These are phyloP conservation scores for Sebastes fasciatus DNA, from an alignment of 2,113 vertebrate genomes.

Conservation along the genomic window DNA sequence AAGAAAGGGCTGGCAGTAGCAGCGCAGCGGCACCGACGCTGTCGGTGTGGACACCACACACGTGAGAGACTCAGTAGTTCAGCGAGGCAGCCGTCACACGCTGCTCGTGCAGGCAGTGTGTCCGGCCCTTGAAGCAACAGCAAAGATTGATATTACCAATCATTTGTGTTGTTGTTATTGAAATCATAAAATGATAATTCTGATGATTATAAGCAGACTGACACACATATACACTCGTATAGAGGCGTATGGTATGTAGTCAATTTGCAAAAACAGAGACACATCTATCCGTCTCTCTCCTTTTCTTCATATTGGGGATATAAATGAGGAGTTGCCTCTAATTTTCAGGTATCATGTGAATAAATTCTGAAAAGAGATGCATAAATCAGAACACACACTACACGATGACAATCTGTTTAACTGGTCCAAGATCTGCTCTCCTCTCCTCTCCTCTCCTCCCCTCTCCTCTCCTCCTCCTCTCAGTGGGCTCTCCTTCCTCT, in stretches of 20 bases:
- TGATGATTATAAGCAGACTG: not conserved
- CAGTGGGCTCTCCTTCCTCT: slow-evolving; percentile 61
- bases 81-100: no score
- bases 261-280: not conserved
- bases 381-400: slow-evolving; percentile 81
- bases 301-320: slow-evolving; percentile 50
- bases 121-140: not conserved
- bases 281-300: not conserved
- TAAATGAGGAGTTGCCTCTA: slow-evolving; percentile 71
- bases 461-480: slow-evolving; percentile 42
- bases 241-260: not conserved
- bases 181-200: not conserved
- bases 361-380: slow-evolving; percentile 86
- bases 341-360: slow-evolving; percentile 86
- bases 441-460: slow-evolving; percentile 28
- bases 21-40: no score
- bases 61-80: no score
- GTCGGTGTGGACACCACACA: no score
- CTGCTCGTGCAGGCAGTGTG: no score
- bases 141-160: not conserved
- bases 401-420: not conserved
- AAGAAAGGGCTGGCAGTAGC: no score
- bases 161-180: not conserved
- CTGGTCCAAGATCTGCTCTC: not conserved
- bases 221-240: not conserved